Evolutionary conservation across 2,797 vertebrate species (phyloP).

Genomic region (Spheniscus humboldti): DNA sequence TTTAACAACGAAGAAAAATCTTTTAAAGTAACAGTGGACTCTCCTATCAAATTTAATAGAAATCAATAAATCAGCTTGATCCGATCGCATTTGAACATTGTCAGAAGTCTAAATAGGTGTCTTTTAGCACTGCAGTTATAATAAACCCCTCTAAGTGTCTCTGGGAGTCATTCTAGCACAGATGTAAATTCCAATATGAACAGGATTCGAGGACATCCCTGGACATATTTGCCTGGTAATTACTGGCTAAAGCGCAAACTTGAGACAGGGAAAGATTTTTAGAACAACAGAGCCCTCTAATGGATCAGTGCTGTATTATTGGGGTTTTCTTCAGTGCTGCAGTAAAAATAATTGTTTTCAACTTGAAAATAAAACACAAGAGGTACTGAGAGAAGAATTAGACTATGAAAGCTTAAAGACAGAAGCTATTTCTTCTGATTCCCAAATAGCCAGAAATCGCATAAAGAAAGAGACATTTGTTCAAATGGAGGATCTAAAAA

Average conservation of each 20-base stretch:
- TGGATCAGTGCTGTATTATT: not conserved
- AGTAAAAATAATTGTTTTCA: not conserved
- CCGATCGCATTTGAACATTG: conserved; percentile 57
- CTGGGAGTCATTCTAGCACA: conserved; percentile 27
- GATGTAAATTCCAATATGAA: conserved; percentile 64
- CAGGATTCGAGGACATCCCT: conserved; percentile 57
- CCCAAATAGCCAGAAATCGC: not conserved
- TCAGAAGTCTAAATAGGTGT: conserved; percentile 60
- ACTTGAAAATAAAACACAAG: not conserved
- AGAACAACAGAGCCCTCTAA: conserved; percentile 50
- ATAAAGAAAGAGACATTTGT: not conserved
- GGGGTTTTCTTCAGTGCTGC: not conserved
- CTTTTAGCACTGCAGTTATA: conserved; percentile 67
- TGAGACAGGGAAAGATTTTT: not conserved
- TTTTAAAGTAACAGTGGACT: conserved; percentile 26
- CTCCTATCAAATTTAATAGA: conserved; percentile 54
- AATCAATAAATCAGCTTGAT: conserved; percentile 60
- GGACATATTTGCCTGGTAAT: conserved; percentile 42
- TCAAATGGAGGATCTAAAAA: not conserved
- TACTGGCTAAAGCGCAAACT: not conserved
- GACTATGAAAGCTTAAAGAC: not conserved
- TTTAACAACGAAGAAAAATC: not conserved
- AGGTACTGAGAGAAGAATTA: not conserved
- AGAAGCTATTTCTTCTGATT: not conserved
- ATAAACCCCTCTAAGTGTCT: conserved; percentile 62